Conservation (phyloP, 2,888 invertebrate species). For the Napeogenes inachia region DNA sequence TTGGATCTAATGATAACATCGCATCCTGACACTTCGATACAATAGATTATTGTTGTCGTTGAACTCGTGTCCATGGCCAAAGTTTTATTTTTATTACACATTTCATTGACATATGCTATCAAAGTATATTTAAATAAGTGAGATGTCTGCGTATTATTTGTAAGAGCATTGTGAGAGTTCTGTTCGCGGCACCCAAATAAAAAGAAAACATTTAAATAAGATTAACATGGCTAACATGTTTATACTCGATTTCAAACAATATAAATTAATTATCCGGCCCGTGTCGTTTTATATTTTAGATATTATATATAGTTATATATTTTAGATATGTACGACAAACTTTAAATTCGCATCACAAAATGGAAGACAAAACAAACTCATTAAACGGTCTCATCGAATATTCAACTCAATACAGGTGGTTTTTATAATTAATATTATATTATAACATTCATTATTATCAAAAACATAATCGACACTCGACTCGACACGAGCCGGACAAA, state of each 20-base stretch:
- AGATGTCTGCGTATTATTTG: too few species aligned
- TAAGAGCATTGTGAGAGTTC: too few species aligned
- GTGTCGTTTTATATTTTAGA: constrained; percentile 13
- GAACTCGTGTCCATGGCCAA: constrained; percentile 58
- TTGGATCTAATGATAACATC: constrained; percentile 58
- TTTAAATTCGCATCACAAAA: constrained; percentile 23
- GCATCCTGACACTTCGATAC: constrained; percentile 44
- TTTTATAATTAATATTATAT: too few species aligned
- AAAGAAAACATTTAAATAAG: not conserved
- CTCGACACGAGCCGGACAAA: not conserved
- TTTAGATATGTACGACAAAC: constrained; percentile 28
- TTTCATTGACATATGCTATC: constrained; percentile 17
- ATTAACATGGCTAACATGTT: not conserved
- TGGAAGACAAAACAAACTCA: constrained; percentile 33
- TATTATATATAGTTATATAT: constrained; percentile 18
- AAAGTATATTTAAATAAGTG: too few species aligned
- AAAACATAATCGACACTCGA: too few species aligned
- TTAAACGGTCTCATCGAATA: constrained; percentile 12
- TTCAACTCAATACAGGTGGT: too few species aligned
- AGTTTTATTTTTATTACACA: constrained; percentile 52
- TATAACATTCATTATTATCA: too few species aligned
- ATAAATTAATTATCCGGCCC: too few species aligned
- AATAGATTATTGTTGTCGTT: constrained; percentile 45
- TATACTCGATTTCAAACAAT: too few species aligned
- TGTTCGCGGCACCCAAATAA: not conserved